These are phyloP conservation scores for Platichthys stellatus DNA, from an alignment of 2,113 vertebrate species.

Conservation along the genomic window DNA sequence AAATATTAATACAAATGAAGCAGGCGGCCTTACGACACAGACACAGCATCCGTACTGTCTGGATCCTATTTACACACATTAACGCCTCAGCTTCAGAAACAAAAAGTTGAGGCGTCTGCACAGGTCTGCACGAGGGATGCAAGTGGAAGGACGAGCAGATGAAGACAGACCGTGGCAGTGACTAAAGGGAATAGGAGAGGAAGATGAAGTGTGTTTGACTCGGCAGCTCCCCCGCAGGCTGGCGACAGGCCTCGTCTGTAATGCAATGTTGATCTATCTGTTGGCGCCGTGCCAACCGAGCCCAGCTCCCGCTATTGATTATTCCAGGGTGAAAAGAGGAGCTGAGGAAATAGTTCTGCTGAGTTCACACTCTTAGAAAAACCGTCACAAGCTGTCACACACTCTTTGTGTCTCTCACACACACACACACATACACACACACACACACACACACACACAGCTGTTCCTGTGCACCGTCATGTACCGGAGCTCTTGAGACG, in stretches of 20 bases:
- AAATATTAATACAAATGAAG: conserved; percentile 75
- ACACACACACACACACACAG: conserved; percentile 15
- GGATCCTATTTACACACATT: conserved; percentile 30
- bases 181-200: conserved; percentile 33
- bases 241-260: conserved; percentile 66
- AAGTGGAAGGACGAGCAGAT: conserved; percentile 25
- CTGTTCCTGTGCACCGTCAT: conserved; percentile 27
- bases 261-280: conserved; percentile 72
- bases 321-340: conserved; percentile 61
- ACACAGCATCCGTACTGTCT: conserved; percentile 26
- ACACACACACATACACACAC: neutral
- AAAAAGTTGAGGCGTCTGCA: neutral
- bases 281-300: conserved; percentile 57
- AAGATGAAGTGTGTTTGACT: conserved; percentile 43
- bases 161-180: conserved; percentile 13
- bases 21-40: conserved; percentile 41
- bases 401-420: neutral
- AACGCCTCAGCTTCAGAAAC: neutral
- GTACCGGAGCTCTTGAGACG: conserved; percentile 26
- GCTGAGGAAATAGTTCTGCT: conserved; percentile 72
- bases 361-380: conserved; percentile 63
- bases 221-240: conserved; percentile 41
- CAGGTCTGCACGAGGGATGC: conserved; percentile 23
- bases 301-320: conserved; percentile 57
- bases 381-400: conserved; percentile 1